Evolutionary conservation across 2,113 vertebrate genomes (phyloP).

Genomic region (Bos javanicus): DNA sequence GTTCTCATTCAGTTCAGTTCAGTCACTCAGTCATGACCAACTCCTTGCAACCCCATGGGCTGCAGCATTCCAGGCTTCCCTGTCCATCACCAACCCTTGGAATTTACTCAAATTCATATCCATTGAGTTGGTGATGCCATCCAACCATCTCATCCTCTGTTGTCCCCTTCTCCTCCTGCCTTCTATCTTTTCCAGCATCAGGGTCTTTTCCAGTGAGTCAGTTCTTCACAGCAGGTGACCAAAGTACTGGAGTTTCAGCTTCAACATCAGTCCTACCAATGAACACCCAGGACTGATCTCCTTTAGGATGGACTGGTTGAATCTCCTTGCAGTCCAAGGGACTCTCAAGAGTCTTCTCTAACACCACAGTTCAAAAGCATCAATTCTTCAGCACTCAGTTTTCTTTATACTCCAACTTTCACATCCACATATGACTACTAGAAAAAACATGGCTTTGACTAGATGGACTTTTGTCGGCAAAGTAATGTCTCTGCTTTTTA

Average conservation of each 20-base stretch:
- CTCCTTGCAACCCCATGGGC: not conserved
- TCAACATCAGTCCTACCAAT: not conserved
- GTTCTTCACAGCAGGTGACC: fast-evolving
- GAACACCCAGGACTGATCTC: not conserved
- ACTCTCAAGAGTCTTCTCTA: not conserved
- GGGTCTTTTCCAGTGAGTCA: not conserved
- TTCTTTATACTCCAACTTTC: not conserved
- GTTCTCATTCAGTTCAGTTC: not conserved
- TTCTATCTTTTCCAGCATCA: not conserved
- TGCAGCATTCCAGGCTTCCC: not conserved
- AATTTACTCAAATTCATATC: not conserved
- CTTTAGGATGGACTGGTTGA: not conserved
- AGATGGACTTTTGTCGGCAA: not conserved
- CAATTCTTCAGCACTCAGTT: not conserved
- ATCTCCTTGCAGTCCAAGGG: not conserved
- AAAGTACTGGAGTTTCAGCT: not conserved
- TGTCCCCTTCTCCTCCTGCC: not conserved
- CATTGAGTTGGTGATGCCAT: not conserved
- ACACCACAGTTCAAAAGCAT: not conserved
- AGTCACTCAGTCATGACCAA: fast-evolving
- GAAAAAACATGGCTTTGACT: not conserved
- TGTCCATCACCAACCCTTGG: not conserved
- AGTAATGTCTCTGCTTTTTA: not conserved
- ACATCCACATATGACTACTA: not conserved
- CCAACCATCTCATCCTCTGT: not conserved